A percentile compares a stretch with the other conserved stretches of the same genome.
Evolutionary conservation across 2,113 vertebrate genomes (phyloP).

Genomic region (Ranitomeya variabilis): DNA sequence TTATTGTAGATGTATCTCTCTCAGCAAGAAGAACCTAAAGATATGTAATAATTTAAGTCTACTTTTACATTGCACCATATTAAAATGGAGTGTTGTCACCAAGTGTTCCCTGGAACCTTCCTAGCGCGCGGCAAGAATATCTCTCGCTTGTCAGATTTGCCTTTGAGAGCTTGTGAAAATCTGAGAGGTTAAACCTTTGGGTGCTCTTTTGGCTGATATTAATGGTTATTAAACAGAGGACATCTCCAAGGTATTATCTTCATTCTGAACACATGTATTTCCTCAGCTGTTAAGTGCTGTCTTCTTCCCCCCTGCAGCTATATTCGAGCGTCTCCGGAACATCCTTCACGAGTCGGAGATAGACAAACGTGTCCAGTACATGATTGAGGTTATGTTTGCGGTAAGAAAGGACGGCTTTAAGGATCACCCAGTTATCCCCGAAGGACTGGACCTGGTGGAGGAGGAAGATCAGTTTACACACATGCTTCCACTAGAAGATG

Average conservation of each 20-base stretch:
- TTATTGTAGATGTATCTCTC: too few relatives aligned
- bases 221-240: neutral
- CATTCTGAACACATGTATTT: neutral
- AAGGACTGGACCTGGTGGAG: slow-evolving; percentile 93
- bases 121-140: neutral
- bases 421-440: slow-evolving; percentile 89
- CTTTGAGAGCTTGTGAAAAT: neutral
- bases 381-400: slow-evolving; percentile 99
- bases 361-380: slow-evolving; percentile 97
- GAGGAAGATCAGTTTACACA: slow-evolving; percentile 98
- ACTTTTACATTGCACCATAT: too few relatives aligned
- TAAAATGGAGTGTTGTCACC: too few relatives aligned
- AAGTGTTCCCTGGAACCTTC: too few relatives aligned
- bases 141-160: neutral
- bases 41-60: too few relatives aligned
- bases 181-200: neutral
- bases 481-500: slow-evolving; percentile 96
- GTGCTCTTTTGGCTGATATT: neutral
- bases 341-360: slow-evolving; percentile 96
- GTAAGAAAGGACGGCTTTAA: slow-evolving; percentile 98
- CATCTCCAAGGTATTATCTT: neutral
- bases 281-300: neutral
- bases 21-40: too few relatives aligned
- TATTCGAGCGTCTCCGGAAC: slow-evolving; percentile 96
- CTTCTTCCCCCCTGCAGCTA: slow-evolving; percentile 75